phyloP scores from a whole-genome alignment of 2,888 invertebrate species.

The Barypeithes pellucidus region DNA sequence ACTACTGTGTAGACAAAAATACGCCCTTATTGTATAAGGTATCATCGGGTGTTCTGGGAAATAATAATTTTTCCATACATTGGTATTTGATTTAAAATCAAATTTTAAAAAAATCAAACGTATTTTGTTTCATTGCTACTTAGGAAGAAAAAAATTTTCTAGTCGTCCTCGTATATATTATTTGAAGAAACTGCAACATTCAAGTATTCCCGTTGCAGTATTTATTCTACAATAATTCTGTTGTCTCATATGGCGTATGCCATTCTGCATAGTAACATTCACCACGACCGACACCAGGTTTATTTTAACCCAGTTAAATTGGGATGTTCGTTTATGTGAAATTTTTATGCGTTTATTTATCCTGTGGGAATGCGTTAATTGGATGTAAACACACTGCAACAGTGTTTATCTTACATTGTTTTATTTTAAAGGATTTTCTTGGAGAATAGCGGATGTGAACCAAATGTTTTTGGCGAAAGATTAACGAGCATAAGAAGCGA shows the following conservation, averaged over 20 bases:
- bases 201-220: too few species aligned
- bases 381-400: slow-evolving; percentile 33
- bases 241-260: background rate
- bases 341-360: slow-evolving; percentile 31
- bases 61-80: too few species aligned
- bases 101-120: too few species aligned
- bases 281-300: background rate
- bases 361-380: slow-evolving; percentile 31
- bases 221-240: too few species aligned
- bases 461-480: slow-evolving; percentile 15
- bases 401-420: slow-evolving; percentile 34
- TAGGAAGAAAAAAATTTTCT: too few species aligned
- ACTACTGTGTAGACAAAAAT: too few species aligned
- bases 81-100: too few species aligned
- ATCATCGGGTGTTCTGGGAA: too few species aligned
- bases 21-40: too few species aligned
- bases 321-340: slow-evolving; percentile 34
- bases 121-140: too few species aligned
- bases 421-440: slow-evolving; percentile 17
- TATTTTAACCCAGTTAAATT: slow-evolving; percentile 30
- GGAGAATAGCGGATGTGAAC: slow-evolving; percentile 20
- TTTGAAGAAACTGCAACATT: too few species aligned
- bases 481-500: slow-evolving; percentile 2
- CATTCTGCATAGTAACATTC: background rate
- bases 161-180: too few species aligned